Evolutionary conservation across 2,888 invertebrate species (phyloP).

Genomic region (Scaptomyza reducta): DNA sequence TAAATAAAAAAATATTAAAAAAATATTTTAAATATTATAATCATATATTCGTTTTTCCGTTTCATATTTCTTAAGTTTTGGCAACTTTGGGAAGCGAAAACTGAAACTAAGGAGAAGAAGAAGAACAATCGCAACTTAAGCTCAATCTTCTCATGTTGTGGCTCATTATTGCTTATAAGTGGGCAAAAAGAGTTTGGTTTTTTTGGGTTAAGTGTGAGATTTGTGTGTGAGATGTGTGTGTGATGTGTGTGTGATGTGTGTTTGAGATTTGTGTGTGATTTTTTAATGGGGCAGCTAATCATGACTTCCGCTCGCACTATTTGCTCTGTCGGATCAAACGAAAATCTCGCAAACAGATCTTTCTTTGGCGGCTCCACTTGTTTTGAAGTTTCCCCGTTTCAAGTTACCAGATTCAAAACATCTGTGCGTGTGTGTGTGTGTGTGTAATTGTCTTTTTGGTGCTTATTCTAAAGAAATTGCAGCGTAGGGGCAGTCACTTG

Average conservation of each 20-base stretch:
- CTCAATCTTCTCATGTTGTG: constrained; percentile 1
- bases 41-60: too few species aligned
- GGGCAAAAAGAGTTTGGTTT: too few species aligned
- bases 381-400: constrained; percentile 54
- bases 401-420: constrained; percentile 36
- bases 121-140: background rate
- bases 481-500: constrained; percentile 55
- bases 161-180: constrained; percentile 14
- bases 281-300: constrained; percentile 74
- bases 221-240: background rate
- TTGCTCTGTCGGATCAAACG: constrained; percentile 36
- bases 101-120: background rate
- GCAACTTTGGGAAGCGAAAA: background rate
- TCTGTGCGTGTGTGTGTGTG: background rate
- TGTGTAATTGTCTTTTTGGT: constrained; percentile 63
- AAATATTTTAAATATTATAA: too few species aligned
- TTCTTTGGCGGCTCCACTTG: constrained; percentile 51
- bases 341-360: constrained; percentile 34
- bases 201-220: constrained; percentile 9
- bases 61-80: too few species aligned
- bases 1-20: too few species aligned
- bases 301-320: constrained; percentile 75
- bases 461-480: constrained; percentile 73
- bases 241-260: background rate
- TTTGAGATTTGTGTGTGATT: constrained; percentile 4